Evolutionary conservation across 2,113 vertebrate genomes (phyloP).

Genomic region (Cacatua alba): DNA sequence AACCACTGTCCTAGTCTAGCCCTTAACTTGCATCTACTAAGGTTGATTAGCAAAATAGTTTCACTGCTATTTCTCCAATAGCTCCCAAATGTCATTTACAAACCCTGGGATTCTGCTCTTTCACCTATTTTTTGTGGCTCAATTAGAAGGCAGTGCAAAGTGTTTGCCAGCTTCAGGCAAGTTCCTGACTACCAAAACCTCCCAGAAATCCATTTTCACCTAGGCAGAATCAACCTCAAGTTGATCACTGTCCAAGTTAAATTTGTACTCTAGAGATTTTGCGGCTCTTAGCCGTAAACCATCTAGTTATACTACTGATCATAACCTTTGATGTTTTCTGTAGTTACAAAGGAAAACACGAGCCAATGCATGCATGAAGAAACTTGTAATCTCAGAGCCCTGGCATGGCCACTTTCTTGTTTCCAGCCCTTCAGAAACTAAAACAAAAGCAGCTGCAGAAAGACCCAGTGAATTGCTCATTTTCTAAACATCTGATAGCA

Average conservation of each 20-base stretch:
- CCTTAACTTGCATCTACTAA: neutral
- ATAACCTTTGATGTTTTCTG: neutral
- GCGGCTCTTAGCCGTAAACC: neutral
- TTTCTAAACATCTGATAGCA: neutral
- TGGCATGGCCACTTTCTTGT: rapidly evolving
- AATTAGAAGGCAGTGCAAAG: neutral
- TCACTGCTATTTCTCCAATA: neutral
- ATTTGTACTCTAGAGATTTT: neutral
- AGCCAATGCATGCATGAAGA: rapidly evolving
- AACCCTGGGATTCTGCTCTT: neutral
- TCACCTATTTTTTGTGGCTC: neutral
- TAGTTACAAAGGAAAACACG: neutral
- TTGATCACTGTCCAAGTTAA: neutral
- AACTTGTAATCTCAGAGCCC: neutral
- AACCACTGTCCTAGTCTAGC: neutral
- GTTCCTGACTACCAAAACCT: neutral
- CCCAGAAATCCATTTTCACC: neutral
- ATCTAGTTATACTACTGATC: neutral
- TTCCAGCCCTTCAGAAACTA: neutral
- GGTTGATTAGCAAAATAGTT: neutral
- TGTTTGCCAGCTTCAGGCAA: neutral
- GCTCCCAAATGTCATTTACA: neutral
- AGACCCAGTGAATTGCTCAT: neutral
- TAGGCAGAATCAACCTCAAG: neutral
- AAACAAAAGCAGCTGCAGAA: neutral